Percentiles rank a stretch among this genome's conserved stretches.
Evolutionary conservation across 2,797 vertebrate genomes (phyloP).

Genomic region (Myotis vivesi): DNA sequence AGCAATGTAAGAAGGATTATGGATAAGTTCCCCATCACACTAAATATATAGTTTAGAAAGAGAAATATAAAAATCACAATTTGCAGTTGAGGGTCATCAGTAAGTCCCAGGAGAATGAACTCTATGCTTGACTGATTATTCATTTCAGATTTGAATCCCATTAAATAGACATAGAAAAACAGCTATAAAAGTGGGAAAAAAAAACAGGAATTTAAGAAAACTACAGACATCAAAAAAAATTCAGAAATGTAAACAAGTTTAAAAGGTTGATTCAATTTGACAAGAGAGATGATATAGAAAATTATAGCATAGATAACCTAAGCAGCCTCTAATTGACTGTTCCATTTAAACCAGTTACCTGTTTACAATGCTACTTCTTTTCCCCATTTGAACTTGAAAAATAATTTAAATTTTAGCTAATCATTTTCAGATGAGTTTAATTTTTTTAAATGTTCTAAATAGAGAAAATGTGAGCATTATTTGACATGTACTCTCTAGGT

Average conservation of each 20-base stretch:
- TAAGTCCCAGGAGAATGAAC: slow-evolving; percentile 27
- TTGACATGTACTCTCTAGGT: not conserved
- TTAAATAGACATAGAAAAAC: not conserved
- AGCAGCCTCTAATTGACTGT: not conserved
- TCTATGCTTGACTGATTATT: slow-evolving; percentile 26
- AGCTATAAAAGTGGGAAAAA: not conserved
- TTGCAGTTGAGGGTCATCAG: slow-evolving; percentile 3
- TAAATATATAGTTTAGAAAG: slow-evolving; percentile 15
- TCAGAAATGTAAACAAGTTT: not conserved
- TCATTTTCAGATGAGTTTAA: not conserved
- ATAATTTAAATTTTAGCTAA: not conserved
- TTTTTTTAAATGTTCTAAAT: not conserved
- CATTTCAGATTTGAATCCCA: not conserved
- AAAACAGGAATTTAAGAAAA: not conserved
- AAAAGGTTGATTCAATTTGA: not conserved
- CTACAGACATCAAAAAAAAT: not conserved
- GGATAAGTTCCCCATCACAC: not conserved
- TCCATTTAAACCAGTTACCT: not conserved
- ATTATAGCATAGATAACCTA: not conserved
- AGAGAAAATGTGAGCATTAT: not conserved
- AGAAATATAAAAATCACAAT: slow-evolving; percentile 40
- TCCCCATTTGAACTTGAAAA: not conserved
- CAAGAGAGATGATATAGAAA: not conserved
- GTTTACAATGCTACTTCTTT: not conserved
- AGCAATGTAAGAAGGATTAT: slow-evolving; percentile 30